A percentile compares a stretch with the other conserved stretches of the same genome.
phyloP scores from a whole-genome alignment of 2,888 invertebrate genomes.

The Pelosia muscerda region DNA sequence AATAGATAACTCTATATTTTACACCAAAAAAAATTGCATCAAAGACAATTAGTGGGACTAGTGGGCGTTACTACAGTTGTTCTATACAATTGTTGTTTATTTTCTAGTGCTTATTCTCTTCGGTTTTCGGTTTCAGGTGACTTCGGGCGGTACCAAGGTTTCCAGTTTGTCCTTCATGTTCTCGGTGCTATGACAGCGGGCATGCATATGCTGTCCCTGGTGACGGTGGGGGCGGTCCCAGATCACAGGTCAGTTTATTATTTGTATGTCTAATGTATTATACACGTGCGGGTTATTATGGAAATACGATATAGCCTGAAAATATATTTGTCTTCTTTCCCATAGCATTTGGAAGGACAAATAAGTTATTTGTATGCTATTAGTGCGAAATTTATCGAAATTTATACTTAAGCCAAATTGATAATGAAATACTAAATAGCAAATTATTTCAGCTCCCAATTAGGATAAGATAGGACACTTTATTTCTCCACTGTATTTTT shows the following conservation, averaged over 20 bases:
- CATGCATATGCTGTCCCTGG: constrained; percentile 93
- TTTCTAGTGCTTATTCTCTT: not conserved
- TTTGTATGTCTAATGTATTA: constrained; percentile 5
- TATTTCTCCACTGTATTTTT: too few relatives aligned
- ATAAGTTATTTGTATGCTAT: not conserved
- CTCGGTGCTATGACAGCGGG: constrained; percentile 93
- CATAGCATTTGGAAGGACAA: not conserved
- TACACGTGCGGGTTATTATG: constrained; percentile 26
- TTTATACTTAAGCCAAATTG: constrained; percentile 1
- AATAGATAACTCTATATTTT: too few relatives aligned
- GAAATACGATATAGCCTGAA: constrained; percentile 19
- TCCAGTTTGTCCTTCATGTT: constrained; percentile 92
- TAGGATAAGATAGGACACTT: not conserved
- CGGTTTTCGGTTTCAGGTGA: constrained; percentile 87
- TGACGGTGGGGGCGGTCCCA: constrained; percentile 93
- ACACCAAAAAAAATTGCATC: too few relatives aligned
- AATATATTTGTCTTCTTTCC: constrained; percentile 33
- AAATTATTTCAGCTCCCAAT: not conserved
- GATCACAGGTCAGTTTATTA: constrained; percentile 87
- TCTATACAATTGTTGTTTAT: too few relatives aligned
- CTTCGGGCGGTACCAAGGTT: constrained; percentile 93
- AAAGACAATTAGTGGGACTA: too few relatives aligned
- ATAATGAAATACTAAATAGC: not conserved
- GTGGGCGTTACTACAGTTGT: too few relatives aligned
- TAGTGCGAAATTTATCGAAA: not conserved